Base-by-base conservation (phyloP, 1,140 invertebrate genomes). In the Hestina assimilis region DNA sequence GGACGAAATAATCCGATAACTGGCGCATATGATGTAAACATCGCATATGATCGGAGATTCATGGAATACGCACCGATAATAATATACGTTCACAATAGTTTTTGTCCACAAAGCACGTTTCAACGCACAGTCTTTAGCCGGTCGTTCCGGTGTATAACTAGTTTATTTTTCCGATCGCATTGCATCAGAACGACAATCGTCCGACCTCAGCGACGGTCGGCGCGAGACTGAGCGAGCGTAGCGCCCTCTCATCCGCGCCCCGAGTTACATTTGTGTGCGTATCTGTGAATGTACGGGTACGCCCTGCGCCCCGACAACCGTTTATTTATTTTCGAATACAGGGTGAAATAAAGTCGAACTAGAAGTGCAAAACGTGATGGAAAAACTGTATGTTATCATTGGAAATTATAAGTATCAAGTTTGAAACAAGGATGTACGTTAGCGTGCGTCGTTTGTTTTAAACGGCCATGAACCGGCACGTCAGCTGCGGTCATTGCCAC, bases 291-390 rank as follows among this genome's bases (percentile, higher is more conserved):
- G 72, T 71, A 69, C 38, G 74, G 66, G 78, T 75, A 71, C 75
- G 74, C 77, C 73, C 72, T 72, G 70, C 73, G 69, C 75, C 75
- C 79, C 74, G 64, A 64, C 62, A 61, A 63, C 66, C 61, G 66
- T 83, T 76, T 87, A 84, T 84, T 84, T 87, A 82, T 84, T 79
- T 83, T 83, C 68, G 66, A 81, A 72, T 72, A 74, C 69, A 67
- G 69, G 57, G 64, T 69, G 69, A 38, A 75, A 64, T 66, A 61
- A 43, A 59, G 46, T 61, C 33, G 33, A 17, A n/a, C n/a, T n/a
- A n/a, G n/a, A 35, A 31, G 35, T 74, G 72, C 68, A 72, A 69
- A 66, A 64, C 58, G 59, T 59, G 62, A 65, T 66, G 43, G 47
- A 61, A 61, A 64, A 52, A 62, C 54, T 45, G 48, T 50, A 63